Conservation (phyloP, 1,140 invertebrate genomes). For the Acromyrmex echinatior region DNA sequence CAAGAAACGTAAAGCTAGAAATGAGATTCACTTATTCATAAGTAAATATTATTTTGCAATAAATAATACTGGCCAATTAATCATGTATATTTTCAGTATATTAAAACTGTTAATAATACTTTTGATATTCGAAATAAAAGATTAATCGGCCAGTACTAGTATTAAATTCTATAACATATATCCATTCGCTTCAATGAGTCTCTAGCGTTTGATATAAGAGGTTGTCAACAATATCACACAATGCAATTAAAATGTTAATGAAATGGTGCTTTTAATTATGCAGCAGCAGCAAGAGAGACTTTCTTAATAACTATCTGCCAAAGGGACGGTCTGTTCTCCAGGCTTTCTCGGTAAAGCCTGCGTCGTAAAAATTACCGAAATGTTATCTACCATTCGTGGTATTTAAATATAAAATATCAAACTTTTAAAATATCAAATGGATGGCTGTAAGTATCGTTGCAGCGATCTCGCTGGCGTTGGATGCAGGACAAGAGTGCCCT, state of each 20-base stretch:
- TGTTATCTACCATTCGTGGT: slow-evolving; percentile 47
- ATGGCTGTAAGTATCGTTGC: slow-evolving; percentile 25
- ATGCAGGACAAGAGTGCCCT: slow-evolving; percentile 64
- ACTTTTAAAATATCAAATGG: slow-evolving; percentile 54
- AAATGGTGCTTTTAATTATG: slow-evolving; percentile 3
- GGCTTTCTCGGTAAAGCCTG: slow-evolving; percentile 23
- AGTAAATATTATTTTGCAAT: not conserved
- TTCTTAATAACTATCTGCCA: slow-evolving; percentile 20
- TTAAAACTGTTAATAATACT: too few species aligned
- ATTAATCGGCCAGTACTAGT: too few species aligned
- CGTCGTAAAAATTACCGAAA: slow-evolving; percentile 52
- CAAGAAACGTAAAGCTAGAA: too few species aligned
- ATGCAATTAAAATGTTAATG: not conserved
- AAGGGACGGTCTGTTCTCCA: not conserved
- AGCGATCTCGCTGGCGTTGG: slow-evolving; percentile 41
- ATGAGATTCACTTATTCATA: not conserved
- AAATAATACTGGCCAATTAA: too few species aligned
- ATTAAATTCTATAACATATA: too few species aligned
- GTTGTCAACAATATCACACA: not conserved
- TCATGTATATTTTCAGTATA: too few species aligned
- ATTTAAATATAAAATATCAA: slow-evolving; percentile 36
- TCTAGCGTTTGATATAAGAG: not conserved
- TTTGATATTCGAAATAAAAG: too few species aligned
- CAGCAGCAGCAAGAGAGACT: not conserved
- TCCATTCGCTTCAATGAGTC: not conserved